Percentiles rank a stretch among this genome's conserved stretches.
Conservation (phyloP, 2,113 vertebrate species). For the Dasyurus viverrinus region DNA sequence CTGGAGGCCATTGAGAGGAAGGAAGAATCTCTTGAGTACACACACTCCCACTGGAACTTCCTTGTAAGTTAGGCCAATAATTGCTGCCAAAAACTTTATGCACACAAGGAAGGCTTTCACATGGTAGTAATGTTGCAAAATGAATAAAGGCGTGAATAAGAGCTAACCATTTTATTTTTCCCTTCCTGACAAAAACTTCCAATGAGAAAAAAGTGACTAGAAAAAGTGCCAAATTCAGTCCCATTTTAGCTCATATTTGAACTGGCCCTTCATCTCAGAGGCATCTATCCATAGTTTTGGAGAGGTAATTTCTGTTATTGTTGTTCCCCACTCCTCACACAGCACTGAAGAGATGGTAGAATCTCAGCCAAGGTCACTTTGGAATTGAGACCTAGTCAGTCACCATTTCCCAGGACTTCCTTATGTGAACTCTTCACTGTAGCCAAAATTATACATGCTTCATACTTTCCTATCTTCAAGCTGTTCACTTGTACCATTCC, state of each 20-base stretch:
- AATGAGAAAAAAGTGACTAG: constrained; percentile 60
- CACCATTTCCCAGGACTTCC: not conserved
- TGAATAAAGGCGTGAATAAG: constrained; percentile 63
- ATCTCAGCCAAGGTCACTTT: no score
- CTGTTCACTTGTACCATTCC: not conserved
- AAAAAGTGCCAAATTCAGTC: constrained; percentile 32
- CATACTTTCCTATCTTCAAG: not conserved
- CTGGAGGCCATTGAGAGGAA: not conserved
- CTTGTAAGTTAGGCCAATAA: constrained; percentile 55
- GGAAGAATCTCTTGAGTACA: constrained; percentile 54
- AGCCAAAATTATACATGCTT: not conserved
- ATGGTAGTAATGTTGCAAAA: constrained; percentile 64
- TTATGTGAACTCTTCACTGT: not conserved
- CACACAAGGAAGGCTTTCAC: constrained; percentile 50
- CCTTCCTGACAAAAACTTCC: constrained; percentile 51
- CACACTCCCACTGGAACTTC: constrained; percentile 50
- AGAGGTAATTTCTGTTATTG: not conserved
- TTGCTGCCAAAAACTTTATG: constrained; percentile 35
- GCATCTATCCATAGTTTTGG: not conserved
- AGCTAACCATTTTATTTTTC: constrained; percentile 60
- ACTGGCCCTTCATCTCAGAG: not conserved
- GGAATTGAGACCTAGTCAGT: not conserved
- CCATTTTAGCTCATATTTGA: constrained; percentile 8
- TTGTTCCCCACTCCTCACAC: not conserved
- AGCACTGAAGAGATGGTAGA: not conserved